Percentiles rank a stretch among this genome's conserved stretches.
Evolutionary conservation across 2,888 invertebrate genomes (phyloP).

Genomic region (Protula sp.): DNA sequence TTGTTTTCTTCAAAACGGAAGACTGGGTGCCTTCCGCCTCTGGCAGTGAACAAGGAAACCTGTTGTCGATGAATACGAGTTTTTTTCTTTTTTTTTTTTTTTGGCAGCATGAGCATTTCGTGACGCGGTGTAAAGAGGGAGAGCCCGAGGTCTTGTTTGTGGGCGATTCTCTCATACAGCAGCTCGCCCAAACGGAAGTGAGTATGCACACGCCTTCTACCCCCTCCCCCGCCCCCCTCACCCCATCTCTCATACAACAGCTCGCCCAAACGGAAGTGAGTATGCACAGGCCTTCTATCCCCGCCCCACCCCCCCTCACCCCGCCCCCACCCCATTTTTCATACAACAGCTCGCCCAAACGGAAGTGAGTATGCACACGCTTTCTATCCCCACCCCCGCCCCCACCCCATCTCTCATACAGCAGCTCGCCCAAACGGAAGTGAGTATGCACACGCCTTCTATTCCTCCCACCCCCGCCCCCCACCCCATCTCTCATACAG

Average conservation of each 20-base stretch:
- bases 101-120: constrained; percentile 74
- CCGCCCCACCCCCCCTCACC: no score
- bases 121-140: constrained; percentile 77
- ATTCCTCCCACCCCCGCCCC: no score
- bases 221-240: no score
- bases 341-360: constrained; percentile 76
- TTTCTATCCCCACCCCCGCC: no score
- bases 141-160: constrained; percentile 89
- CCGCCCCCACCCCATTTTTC: no score
- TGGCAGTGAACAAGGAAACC: no score
- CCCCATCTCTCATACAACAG: constrained; percentile 77
- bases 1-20: no score
- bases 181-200: constrained; percentile 71
- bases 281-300: not conserved
- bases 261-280: constrained; percentile 69
- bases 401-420: constrained; percentile 80
- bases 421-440: constrained; percentile 73
- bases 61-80: no score
- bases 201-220: not conserved
- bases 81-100: constrained; percentile 6
- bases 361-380: constrained; percentile 54
- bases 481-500: constrained; percentile 78
- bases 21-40: no score
- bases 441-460: constrained; percentile 20
- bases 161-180: constrained; percentile 81